Evolutionary conservation across 2,888 invertebrate species (phyloP), one percentile per base, ranked within the genome.

Genomic region (Trissolcus japonicus): DNA sequence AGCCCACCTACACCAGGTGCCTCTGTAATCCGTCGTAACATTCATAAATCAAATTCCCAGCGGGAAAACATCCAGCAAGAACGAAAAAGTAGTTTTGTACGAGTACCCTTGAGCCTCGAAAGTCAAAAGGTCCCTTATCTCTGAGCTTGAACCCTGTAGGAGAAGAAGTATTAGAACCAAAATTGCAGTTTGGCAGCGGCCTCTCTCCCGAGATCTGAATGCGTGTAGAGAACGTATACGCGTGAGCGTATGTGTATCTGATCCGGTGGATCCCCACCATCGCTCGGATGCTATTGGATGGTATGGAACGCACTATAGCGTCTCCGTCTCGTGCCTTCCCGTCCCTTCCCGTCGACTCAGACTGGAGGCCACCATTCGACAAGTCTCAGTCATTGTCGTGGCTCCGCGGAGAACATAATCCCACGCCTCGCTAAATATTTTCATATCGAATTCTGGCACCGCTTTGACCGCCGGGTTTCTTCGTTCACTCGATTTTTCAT

Each of bases 201-300:
- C 55, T 25, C 9, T 35, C 29, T n/a, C 3, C 6, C 16, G 69
- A 59, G 71, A 72, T 19, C 46, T 41, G 40, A 72, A 72, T 72
- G 71, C 71, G 71, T 72, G 63, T 54, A 16, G 71, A 63, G 63
- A 72, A 72, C 46, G 71, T 63, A 57, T 56, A 14, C 50, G 29
- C 19, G 6, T 4, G 25, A 25, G 25, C 14, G 14, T 60, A 62
- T 53, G 62, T 54, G 71, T 65, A 72, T 59, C 65, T 40, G 72
- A 65, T 65, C 65, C 55, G 59, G 61, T 71, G 61, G 35, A 66
- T 60, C 72, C 72, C 72, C 72, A 48, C 72, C 72, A 72, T 41
- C n/a, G 51, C 21, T 60, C 54, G 65, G 72, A 72, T 72, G 59
- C 72, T 59, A 72, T 72, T 72, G 72, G 72, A 71, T 63, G 62